Evolutionary conservation across 2,888 invertebrate species (phyloP).

Genomic region (Neoascia interrupta): DNA sequence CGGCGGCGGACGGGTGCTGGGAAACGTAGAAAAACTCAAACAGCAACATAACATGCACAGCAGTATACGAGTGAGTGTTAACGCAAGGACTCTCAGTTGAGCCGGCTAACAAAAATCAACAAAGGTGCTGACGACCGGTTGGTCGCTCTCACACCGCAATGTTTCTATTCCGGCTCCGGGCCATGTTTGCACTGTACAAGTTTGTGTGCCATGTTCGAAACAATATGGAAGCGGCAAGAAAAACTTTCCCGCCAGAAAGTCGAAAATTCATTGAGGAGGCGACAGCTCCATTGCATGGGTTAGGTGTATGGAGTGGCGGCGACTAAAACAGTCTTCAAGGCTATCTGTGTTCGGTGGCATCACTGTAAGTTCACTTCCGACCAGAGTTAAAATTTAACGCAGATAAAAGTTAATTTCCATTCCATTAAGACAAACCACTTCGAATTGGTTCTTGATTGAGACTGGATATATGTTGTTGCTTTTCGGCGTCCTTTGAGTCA

Average conservation of each 20-base stretch:
- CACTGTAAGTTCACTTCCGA: no score
- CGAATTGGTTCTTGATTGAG: constrained; percentile 14
- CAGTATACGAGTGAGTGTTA: background rate
- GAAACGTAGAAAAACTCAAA: background rate
- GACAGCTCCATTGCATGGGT: no score
- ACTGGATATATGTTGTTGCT: constrained; percentile 1
- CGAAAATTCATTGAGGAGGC: constrained; percentile 35
- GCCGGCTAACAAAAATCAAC: background rate
- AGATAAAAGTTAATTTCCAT: constrained; percentile 28
- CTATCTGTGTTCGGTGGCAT: background rate
- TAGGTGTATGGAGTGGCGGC: background rate
- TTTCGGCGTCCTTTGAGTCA: no score
- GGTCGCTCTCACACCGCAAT: no score
- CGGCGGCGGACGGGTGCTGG: no score
- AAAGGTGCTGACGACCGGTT: constrained; percentile 14
- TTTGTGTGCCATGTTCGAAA: background rate
- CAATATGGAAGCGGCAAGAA: background rate
- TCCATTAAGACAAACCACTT: constrained; percentile 35
- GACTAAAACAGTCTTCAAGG: background rate
- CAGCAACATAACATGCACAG: background rate
- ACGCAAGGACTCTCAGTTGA: no score
- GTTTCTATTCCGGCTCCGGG: background rate
- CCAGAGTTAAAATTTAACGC: constrained; percentile 19
- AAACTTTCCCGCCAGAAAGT: constrained; percentile 9
- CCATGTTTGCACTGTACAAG: background rate